Base-by-base conservation (phyloP, 2,113 vertebrate species). In the Eptatretus burgeri region DNA sequence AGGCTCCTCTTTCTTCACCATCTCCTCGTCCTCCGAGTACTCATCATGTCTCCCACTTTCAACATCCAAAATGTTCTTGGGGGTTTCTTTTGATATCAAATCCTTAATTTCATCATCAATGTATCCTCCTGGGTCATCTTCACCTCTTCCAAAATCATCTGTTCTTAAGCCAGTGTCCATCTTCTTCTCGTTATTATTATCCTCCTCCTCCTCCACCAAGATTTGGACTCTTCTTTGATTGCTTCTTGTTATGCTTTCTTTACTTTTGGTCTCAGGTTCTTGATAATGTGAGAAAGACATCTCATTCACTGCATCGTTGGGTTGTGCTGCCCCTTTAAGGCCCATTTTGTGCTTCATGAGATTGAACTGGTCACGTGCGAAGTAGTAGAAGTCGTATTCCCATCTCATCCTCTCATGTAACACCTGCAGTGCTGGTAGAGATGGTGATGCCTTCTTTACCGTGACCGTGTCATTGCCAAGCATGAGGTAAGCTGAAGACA, bases 401-500 rank as follows among this genome's bases (percentile, higher is more conserved):
- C 84, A 93, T 73, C 75, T 78, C 87, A 98, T 93, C 62, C 85
- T 81, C 67, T 87, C 82, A 76, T 93, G 94, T 14, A 98, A 78
- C 64, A 85, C 78, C 75, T 94, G 82, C 67, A 98, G 76, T 5
- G 89, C 89, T 73, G 89, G 83, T 13, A 83, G 77, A 56, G 85
- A 84, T 18, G 91, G 91, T 11, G 80, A 77, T 41, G 84, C 80
- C 73, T 98, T 98, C 66, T 81, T 87, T 65, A 98, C 83, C 5
- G 91, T 95, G 68, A 84, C 85, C 51, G 91, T 98, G 77, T 93
- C 75, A 72, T 98, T 98, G 53, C 89, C 91, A 75, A 93, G 80
- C 70, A 85, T 93, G 73, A 76, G 82, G 66, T 93, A 88, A 64
- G 85, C 91, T 98, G 75, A 17, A 64, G 63, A 52, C 56, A 41